These are phyloP conservation scores for Promerops cafer DNA, from an alignment of 2,113 vertebrate species.

Conservation along the genomic window DNA sequence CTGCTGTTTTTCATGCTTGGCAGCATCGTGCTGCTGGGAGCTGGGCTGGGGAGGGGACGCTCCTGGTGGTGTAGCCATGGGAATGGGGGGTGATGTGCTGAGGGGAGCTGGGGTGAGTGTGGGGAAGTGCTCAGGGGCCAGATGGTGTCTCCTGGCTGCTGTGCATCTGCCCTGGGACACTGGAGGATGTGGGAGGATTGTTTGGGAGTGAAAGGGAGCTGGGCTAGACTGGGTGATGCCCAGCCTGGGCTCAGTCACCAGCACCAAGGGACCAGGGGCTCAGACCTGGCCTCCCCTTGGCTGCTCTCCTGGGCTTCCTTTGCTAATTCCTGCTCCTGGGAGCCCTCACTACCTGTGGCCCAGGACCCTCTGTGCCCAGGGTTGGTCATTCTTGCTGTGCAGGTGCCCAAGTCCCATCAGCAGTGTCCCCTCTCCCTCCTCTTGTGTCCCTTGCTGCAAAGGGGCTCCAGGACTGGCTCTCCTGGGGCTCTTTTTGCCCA, in stretches of 20 bases:
- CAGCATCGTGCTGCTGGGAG: not conserved
- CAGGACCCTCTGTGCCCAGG: not conserved
- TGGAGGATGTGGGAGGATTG: rapidly evolving
- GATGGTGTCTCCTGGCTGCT: not conserved
- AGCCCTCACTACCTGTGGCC: not conserved
- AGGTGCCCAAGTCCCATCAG: not conserved
- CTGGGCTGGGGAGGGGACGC: not conserved
- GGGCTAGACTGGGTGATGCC: not conserved
- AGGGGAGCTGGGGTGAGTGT: not conserved
- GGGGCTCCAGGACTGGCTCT: not conserved
- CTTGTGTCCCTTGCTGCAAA: rapidly evolving
- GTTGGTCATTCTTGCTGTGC: rapidly evolving
- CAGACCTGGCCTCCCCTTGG: not conserved
- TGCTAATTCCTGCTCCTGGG: not conserved
- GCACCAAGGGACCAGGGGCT: rapidly evolving
- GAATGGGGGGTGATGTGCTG: not conserved
- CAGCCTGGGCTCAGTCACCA: rapidly evolving
- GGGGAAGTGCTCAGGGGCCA: not conserved
- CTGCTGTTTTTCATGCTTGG: not conserved
- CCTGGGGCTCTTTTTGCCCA: not conserved
- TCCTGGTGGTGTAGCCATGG: not conserved
- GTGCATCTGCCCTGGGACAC: not conserved
- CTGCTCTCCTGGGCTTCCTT: rapidly evolving
- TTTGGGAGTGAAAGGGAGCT: not conserved
- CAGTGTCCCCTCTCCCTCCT: not conserved